Conservation (phyloP, 2,113 vertebrate genomes). For the Pangasianodon gigas region DNA sequence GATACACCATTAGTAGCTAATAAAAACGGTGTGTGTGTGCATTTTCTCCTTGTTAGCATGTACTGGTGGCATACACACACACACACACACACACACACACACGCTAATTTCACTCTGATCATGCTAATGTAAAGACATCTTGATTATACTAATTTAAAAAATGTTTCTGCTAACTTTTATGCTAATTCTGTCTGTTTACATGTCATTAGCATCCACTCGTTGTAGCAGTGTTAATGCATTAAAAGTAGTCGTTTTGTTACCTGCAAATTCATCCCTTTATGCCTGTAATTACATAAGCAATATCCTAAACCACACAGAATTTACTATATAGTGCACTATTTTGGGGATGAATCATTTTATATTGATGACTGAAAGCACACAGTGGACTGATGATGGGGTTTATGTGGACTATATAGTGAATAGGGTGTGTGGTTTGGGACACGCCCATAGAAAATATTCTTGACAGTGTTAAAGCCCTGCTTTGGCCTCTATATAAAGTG, state of each 20-base stretch:
- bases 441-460: not conserved
- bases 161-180: not conserved
- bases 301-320: not conserved
- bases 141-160: not conserved
- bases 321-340: no score
- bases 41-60: not conserved
- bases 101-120: not conserved
- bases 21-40: slow-evolving; percentile 54
- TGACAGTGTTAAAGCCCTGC: not conserved
- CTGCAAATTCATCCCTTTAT: not conserved
- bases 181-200: not conserved
- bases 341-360: no score
- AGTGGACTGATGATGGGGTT: not conserved
- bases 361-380: no score
- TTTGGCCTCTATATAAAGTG: not conserved
- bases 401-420: not conserved
- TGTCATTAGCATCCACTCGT: not conserved
- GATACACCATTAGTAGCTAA: slow-evolving; percentile 62
- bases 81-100: not conserved
- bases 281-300: not conserved
- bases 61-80: not conserved
- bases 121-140: no score
- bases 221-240: not conserved
- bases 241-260: not conserved
- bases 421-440: not conserved